Conservation (phyloP, 1,140 invertebrate genomes). For the Hyphantria cunea region DNA sequence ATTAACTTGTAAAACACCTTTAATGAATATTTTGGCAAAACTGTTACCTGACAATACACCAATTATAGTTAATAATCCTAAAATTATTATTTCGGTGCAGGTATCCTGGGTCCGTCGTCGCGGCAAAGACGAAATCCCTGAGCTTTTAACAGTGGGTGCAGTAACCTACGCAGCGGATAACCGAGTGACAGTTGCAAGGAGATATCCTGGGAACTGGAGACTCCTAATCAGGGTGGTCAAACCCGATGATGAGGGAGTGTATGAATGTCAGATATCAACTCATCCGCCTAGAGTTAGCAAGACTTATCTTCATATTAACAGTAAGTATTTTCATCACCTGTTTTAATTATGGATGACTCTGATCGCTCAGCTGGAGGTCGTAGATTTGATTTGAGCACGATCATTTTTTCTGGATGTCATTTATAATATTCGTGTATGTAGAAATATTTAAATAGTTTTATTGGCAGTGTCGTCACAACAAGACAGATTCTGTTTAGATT, state of each 20-base stretch:
- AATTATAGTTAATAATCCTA: too few relatives aligned
- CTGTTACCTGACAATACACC: too few relatives aligned
- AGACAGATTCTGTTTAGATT: too few relatives aligned
- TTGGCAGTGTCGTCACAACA: too few relatives aligned
- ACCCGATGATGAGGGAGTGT: conserved; percentile 87
- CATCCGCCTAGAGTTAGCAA: conserved; percentile 88
- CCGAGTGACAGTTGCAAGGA: conserved; percentile 87
- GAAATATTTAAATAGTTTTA: too few relatives aligned
- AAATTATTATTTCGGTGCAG: conserved; percentile 60
- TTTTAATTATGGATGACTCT: too few relatives aligned
- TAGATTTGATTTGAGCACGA: too few relatives aligned
- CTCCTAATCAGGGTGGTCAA: conserved; percentile 86
- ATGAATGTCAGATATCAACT: conserved; percentile 90
- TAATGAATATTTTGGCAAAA: too few relatives aligned
- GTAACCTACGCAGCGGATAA: conserved; percentile 88
- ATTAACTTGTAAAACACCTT: too few relatives aligned
- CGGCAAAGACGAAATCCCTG: conserved; percentile 84
- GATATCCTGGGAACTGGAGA: conserved; percentile 90
- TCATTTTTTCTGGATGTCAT: too few relatives aligned
- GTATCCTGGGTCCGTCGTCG: conserved; percentile 88
- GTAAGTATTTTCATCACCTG: conserved; percentile 73
- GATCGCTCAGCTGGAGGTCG: neutral
- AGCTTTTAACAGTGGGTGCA: conserved; percentile 86
- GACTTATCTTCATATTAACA: conserved; percentile 87
- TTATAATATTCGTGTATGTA: too few relatives aligned